These are phyloP conservation scores for Acropora tenuis DNA, from an alignment of 64 coral and sea anemone genomes.

Conservation along the genomic window DNA sequence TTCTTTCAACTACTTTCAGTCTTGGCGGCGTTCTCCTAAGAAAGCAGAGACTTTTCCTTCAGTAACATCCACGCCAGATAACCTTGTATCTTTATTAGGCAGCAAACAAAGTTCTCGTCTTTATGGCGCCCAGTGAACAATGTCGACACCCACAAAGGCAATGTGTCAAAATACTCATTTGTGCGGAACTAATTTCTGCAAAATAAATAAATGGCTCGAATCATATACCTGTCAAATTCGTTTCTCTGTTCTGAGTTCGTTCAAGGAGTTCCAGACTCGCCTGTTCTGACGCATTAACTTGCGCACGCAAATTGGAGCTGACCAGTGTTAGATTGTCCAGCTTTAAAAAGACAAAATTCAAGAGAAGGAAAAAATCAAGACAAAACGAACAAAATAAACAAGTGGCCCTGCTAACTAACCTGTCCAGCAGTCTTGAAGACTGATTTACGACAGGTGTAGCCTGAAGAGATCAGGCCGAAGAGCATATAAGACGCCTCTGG, in stretches of 20 bases:
- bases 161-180: neutral
- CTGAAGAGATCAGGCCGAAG: too few species aligned
- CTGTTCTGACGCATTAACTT: conserved; percentile 10
- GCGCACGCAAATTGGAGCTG: conserved; percentile 35
- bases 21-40: too few species aligned
- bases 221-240: conserved; percentile 42
- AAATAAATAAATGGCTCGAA: neutral
- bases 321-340: conserved; percentile 37
- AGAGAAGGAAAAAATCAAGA: neutral
- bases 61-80: neutral
- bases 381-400: too few species aligned
- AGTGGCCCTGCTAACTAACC: too few species aligned
- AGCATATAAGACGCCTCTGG: neutral
- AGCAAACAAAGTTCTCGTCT: too few species aligned
- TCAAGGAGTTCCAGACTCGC: conserved; percentile 27
- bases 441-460: too few species aligned
- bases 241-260: conserved; percentile 39
- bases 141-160: neutral
- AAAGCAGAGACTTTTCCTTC: neutral
- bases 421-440: too few species aligned
- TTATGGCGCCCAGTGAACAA: too few species aligned
- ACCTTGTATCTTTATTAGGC: too few species aligned
- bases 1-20: too few species aligned
- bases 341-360: neutral
- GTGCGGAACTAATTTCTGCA: neutral